A percentile compares a stretch with the other conserved stretches of the same genome.
Conservation (phyloP, 1,140 invertebrate species). For the Drosophila asahinai region DNA sequence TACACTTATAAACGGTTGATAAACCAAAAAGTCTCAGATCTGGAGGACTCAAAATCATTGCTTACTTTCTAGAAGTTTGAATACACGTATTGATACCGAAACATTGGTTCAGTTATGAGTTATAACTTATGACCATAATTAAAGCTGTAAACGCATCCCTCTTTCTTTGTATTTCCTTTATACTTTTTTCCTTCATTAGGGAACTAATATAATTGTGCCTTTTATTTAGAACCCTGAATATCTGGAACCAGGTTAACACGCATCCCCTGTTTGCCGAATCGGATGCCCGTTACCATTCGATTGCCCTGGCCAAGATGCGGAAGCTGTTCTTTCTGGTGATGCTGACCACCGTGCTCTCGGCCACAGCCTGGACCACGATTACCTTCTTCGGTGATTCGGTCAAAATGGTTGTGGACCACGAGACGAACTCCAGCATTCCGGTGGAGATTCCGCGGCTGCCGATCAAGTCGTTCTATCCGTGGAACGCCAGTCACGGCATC, state of each 20-base stretch:
- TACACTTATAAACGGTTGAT: background rate
- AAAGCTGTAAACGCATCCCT: too few species aligned
- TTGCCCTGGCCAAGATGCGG: constrained; percentile 91
- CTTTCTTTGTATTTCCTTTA: background rate
- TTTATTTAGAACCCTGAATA: constrained; percentile 87
- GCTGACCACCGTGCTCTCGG: constrained; percentile 87
- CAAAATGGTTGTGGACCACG: constrained; percentile 88
- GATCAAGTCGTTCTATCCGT: constrained; percentile 91
- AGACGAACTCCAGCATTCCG: constrained; percentile 90
- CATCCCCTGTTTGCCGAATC: constrained; percentile 94
- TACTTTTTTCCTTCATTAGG: background rate
- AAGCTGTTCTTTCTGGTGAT: constrained; percentile 89
- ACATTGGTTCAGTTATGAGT: too few species aligned
- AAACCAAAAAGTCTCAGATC: background rate
- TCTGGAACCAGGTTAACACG: constrained; percentile 93
- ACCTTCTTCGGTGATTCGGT: constrained; percentile 92
- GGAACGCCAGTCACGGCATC: constrained; percentile 89
- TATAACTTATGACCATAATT: too few species aligned
- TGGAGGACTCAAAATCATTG: too few species aligned
- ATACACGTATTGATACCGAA: too few species aligned
- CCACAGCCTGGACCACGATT: constrained; percentile 89
- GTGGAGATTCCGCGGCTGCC: constrained; percentile 90
- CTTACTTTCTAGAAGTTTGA: background rate
- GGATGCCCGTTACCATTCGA: constrained; percentile 90
- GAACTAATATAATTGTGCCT: background rate